phyloP scores from a whole-genome alignment of 2,888 invertebrate genomes.

The Sepioteuthis lessoniana region DNA sequence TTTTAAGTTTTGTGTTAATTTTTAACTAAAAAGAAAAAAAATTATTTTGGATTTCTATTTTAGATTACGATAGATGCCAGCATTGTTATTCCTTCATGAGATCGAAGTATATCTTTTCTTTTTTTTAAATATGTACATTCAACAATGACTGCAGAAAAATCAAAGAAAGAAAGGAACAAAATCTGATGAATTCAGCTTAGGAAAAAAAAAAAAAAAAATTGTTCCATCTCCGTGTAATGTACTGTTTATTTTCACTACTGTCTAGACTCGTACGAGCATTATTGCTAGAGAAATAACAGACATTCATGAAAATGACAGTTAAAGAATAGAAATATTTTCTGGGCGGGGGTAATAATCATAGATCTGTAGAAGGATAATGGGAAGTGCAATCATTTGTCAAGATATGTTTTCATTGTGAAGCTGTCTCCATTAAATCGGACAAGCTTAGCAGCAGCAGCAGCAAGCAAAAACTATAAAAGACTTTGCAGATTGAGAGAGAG shows the following conservation, averaged over 20 bases:
- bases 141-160: background rate
- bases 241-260: background rate
- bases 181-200: background rate
- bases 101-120: background rate
- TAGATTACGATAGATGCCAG: slow-evolving; percentile 33
- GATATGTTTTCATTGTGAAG: background rate
- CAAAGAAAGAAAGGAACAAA: background rate
- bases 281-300: background rate
- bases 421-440: background rate
- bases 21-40: background rate
- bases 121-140: background rate
- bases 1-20: background rate
- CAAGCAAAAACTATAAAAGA: background rate
- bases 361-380: background rate
- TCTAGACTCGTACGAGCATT: too few species aligned
- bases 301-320: background rate
- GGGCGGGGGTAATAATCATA: background rate
- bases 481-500: background rate
- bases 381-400: background rate
- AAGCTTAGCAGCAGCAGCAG: background rate
- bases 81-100: slow-evolving; percentile 5
- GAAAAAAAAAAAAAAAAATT: background rate
- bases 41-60: background rate
- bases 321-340: background rate
- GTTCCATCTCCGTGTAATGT: background rate